phyloP scores from a whole-genome alignment of 2,888 invertebrate species.

The Campoplex capitator region DNA sequence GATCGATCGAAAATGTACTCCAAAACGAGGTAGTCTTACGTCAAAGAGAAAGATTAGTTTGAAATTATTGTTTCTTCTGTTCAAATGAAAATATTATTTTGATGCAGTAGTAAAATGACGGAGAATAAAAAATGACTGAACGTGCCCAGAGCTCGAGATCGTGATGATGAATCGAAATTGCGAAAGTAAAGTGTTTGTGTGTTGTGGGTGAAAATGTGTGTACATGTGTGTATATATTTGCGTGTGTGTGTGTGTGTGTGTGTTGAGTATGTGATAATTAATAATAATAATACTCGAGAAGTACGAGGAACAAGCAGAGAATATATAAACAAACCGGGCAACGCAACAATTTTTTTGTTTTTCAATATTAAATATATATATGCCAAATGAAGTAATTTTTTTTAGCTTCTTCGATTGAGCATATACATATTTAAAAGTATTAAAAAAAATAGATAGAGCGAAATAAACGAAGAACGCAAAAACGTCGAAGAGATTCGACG shows the following conservation, averaged over 20 bases:
- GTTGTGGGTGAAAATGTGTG: constrained; percentile 31
- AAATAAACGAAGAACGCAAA: constrained; percentile 42
- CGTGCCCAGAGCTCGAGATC: constrained; percentile 66
- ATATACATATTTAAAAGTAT: constrained; percentile 29
- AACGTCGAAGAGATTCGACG: constrained; percentile 48
- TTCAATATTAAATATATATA: constrained; percentile 16
- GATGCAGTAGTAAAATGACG: not conserved
- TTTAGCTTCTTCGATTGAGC: not conserved
- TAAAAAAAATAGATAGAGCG: constrained; percentile 12
- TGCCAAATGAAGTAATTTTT: not conserved
- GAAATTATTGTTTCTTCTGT: not conserved
- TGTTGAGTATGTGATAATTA: constrained; percentile 29
- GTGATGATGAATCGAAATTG: constrained; percentile 65
- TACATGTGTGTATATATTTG: constrained; percentile 6
- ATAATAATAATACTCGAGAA: constrained; percentile 61
- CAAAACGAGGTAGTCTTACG: not conserved
- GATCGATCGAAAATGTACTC: not conserved
- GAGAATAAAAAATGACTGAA: constrained; percentile 25
- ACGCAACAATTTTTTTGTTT: constrained; percentile 55
- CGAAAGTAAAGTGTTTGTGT: constrained; percentile 64
- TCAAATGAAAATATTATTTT: not conserved
- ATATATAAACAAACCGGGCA: constrained; percentile 65
- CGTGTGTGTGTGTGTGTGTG: constrained; percentile 36
- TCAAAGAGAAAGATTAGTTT: not conserved
- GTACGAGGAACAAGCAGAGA: constrained; percentile 68